Base-by-base conservation (phyloP, 2,797 vertebrate species). In the Petrocephalus sullivani region DNA sequence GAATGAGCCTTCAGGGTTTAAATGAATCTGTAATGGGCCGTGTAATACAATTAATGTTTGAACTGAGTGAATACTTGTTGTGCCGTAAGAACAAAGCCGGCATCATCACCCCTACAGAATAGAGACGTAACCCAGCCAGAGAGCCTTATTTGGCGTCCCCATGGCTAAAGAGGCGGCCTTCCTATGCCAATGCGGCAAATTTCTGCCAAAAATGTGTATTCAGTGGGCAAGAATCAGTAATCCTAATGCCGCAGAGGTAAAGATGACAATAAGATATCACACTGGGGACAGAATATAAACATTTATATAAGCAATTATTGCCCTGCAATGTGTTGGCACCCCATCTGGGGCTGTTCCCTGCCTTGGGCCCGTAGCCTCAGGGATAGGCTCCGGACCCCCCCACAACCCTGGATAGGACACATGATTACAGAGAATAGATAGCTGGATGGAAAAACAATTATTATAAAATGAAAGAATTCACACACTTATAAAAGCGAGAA, bases 21-120 rank as follows among this genome's bases (percentile, higher is more conserved):
- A 83, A 83, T 83, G 81, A 83, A 83, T 53, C 81, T 51, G 81
- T 83, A 83, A 83, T 83, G 41, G 41, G 19, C 81, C 46, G 21
- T 83, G 81, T 54, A 83, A 83, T 53, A 53, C 49, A 83, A 51
- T 51, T 83, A 83, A 83, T 83, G 49, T 23, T 54, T 51, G n/a
- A 28, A 53, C 21, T 83, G 49, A 83, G 21, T 83, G 49, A 83
- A 83, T 53, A 53, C 81, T 53, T 23, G 41, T 46, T 49, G n/a
- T 83, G 81, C 81, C 12, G 16, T n/a, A 53, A 16, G 49, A n/a
- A 83, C 81, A 21, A 53, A 83, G 81, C 51, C 19, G 2, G 7
- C 81, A 12, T 19, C 81, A 53, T 83, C 41, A 51, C 3, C 51
- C 41, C 41, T 49, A 1, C 49, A 12, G 19, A 23, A 83, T 16